These are phyloP conservation scores for Halictus ligatus DNA, from an alignment of 2,888 invertebrate genomes.

Conservation along the genomic window DNA sequence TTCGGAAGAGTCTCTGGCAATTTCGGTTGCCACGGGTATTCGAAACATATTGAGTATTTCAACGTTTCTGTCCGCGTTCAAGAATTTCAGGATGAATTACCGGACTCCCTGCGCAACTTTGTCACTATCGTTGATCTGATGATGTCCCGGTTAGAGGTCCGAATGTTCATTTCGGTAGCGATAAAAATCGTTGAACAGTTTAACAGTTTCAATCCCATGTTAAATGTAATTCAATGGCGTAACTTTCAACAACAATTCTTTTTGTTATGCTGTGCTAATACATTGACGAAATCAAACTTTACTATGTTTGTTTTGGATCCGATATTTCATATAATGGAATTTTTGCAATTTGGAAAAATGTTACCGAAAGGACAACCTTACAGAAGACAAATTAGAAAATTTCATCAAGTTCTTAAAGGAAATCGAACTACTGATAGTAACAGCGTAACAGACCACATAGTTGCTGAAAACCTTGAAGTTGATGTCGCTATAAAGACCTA, in stretches of 20 bases:
- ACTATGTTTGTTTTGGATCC: not conserved
- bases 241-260: not conserved
- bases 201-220: not conserved
- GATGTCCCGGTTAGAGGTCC: not conserved
- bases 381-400: too few relatives aligned
- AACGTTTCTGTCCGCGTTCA: constrained; percentile 39
- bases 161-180: not conserved
- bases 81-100: constrained; percentile 42
- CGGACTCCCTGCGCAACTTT: not conserved
- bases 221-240: not conserved
- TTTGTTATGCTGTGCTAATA: not conserved
- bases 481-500: too few relatives aligned
- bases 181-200: not conserved
- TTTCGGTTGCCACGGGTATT: constrained; percentile 65
- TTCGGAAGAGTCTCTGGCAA: constrained; percentile 61
- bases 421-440: too few relatives aligned
- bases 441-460: too few relatives aligned
- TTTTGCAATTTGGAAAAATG: not conserved
- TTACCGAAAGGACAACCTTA: not conserved
- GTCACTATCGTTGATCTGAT: not conserved
- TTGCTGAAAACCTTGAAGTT: too few relatives aligned
- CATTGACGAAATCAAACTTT: not conserved
- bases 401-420: too few relatives aligned
- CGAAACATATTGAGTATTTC: constrained; percentile 65
- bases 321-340: not conserved